Evolutionary conservation across 1,140 invertebrate genomes (phyloP).

Genomic region (Diuraphis noxia): DNA sequence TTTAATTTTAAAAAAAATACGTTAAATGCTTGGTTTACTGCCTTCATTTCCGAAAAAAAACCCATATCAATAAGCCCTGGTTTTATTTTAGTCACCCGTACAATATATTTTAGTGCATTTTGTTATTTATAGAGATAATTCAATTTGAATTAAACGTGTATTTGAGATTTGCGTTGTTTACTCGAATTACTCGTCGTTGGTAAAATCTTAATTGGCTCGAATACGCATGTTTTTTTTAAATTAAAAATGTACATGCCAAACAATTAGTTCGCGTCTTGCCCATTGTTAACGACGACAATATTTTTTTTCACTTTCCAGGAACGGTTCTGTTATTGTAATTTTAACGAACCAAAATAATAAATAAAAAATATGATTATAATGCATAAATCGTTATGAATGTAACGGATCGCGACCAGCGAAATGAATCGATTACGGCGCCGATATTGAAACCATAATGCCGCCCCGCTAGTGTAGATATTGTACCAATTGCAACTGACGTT

Average conservation of each 20-base stretch:
- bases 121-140: neutral
- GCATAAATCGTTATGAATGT: conserved; percentile 1
- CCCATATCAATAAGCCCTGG: neutral
- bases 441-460: neutral
- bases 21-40: neutral
- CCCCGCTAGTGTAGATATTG: neutral
- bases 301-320: neutral
- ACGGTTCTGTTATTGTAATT: neutral
- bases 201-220: conserved; percentile 11
- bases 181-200: neutral
- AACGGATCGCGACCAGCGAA: neutral
- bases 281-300: neutral
- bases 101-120: neutral
- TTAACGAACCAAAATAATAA: no score
- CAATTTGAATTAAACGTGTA: neutral
- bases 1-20: neutral
- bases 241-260: neutral
- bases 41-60: neutral
- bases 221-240: neutral
- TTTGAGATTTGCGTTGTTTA: neutral
- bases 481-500: neutral
- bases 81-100: neutral
- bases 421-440: neutral
- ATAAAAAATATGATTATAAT: neutral
- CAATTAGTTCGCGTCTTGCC: neutral